These are phyloP conservation scores for Pteruthius melanotis DNA, from an alignment of 2,113 vertebrate species.

Conservation along the genomic window DNA sequence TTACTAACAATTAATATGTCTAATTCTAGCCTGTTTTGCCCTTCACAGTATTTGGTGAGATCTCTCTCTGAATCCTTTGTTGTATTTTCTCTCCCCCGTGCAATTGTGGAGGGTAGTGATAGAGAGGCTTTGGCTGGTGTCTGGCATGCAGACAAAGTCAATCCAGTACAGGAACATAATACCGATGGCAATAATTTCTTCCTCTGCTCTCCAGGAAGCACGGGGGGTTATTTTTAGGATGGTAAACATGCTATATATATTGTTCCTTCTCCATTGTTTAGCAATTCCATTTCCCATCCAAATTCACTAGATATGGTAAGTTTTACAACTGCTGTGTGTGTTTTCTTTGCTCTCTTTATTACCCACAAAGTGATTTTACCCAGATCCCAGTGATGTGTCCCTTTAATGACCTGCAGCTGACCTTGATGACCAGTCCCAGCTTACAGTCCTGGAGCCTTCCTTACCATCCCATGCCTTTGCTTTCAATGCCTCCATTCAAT, in stretches of 20 bases:
- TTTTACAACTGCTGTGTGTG: not conserved
- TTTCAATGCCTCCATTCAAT: not conserved
- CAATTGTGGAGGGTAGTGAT: not conserved
- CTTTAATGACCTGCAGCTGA: not conserved
- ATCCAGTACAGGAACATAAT: not conserved
- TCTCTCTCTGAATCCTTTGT: not conserved
- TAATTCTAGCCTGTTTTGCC: not conserved
- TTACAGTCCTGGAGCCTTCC: not conserved
- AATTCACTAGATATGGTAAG: not conserved
- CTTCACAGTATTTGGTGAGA: not conserved
- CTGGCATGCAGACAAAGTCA: not conserved
- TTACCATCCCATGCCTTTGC: not conserved
- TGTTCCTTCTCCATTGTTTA: not conserved
- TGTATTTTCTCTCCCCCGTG: not conserved
- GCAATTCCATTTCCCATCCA: not conserved
- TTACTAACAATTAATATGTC: not conserved
- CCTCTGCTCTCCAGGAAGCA: not conserved
- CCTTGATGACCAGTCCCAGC: not conserved
- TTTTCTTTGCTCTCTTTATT: not conserved
- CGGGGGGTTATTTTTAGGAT: not conserved
- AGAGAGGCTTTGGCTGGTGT: not conserved
- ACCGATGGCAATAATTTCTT: accelerated
- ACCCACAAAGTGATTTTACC: not conserved
- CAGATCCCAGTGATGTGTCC: not conserved
- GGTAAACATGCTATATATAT: not conserved